Conservation (phyloP, 2,113 vertebrate species). For the Rhea americana region DNA sequence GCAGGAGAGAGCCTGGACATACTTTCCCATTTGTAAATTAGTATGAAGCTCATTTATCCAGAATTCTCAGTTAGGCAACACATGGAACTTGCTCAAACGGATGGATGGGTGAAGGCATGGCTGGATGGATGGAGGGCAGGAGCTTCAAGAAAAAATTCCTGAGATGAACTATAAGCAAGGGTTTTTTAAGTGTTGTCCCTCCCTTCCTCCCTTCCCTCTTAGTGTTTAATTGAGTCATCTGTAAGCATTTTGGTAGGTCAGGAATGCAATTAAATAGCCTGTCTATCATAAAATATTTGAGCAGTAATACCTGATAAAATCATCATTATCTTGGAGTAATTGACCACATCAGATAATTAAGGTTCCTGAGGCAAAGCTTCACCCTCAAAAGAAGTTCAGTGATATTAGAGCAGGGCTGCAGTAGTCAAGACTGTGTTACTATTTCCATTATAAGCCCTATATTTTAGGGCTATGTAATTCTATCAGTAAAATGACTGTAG, state of each 20-base stretch:
- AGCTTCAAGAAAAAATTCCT: not conserved
- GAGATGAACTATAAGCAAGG: not conserved
- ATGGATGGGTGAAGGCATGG: not conserved
- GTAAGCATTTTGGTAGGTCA: constrained; percentile 74
- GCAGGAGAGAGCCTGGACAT: not conserved
- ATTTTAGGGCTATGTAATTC: constrained; percentile 44
- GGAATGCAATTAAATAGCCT: constrained; percentile 72
- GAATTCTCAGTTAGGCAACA: not conserved
- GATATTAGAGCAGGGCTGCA: constrained; percentile 42
- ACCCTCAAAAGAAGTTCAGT: constrained; percentile 70
- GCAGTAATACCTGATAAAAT: constrained; percentile 76
- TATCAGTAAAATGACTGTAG: constrained; percentile 14
- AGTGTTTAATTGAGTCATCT: constrained; percentile 69
- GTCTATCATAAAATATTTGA: constrained; percentile 70
- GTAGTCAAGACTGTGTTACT: constrained; percentile 57
- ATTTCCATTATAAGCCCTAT: constrained; percentile 52
- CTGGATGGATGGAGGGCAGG: not conserved
- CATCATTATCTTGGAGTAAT: constrained; percentile 76
- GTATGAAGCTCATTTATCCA: not conserved
- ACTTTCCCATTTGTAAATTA: not conserved
- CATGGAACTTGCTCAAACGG: not conserved
- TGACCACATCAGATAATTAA: constrained; percentile 78
- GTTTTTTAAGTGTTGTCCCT: constrained; percentile 7
- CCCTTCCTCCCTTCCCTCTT: not conserved
- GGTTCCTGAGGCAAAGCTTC: constrained; percentile 73